Percentiles rank a stretch among this genome's conserved stretches.
Evolutionary conservation across 2,888 invertebrate species (phyloP).

Genomic region (Cheilosia soror): DNA sequence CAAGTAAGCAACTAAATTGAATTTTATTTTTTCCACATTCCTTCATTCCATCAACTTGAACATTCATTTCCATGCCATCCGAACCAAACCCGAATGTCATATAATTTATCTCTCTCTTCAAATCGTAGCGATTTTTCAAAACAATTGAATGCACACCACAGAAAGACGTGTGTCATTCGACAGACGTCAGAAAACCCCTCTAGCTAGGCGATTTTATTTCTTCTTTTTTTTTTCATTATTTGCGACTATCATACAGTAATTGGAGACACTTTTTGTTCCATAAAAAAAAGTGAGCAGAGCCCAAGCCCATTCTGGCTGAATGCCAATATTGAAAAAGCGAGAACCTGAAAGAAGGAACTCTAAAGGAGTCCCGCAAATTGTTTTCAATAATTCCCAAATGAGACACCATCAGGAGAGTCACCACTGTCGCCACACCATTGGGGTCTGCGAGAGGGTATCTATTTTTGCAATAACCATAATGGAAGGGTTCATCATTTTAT

Average conservation of each 20-base stretch:
- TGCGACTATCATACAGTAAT: conserved; percentile 57
- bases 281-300: conserved; percentile 1
- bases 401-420: conserved; percentile 42
- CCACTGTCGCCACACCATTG: conserved; percentile 1
- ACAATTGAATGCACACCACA: conserved; percentile 53
- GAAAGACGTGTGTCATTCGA: conserved; percentile 11
- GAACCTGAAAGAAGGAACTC: conserved; percentile 2
- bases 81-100: conserved; percentile 69
- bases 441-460: neutral
- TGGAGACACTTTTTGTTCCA: conserved; percentile 35
- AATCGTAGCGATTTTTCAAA: conserved; percentile 46
- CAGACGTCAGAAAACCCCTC: conserved; percentile 32
- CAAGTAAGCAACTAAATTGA: conserved; percentile 60
- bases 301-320: conserved; percentile 39
- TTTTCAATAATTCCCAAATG: conserved; percentile 65
- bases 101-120: conserved; percentile 74
- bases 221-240: conserved; percentile 32
- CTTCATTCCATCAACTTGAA: conserved; percentile 17
- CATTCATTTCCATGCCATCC: conserved; percentile 21
- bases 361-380: conserved; percentile 51
- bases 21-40: conserved; percentile 57
- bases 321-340: conserved; percentile 52
- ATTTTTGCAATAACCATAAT: conserved; percentile 12
- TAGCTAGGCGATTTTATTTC: neutral
- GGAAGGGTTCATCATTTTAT: conserved; percentile 45